Conservation (phyloP, 2,888 invertebrate genomes). For the Keiferia lycopersicella region DNA sequence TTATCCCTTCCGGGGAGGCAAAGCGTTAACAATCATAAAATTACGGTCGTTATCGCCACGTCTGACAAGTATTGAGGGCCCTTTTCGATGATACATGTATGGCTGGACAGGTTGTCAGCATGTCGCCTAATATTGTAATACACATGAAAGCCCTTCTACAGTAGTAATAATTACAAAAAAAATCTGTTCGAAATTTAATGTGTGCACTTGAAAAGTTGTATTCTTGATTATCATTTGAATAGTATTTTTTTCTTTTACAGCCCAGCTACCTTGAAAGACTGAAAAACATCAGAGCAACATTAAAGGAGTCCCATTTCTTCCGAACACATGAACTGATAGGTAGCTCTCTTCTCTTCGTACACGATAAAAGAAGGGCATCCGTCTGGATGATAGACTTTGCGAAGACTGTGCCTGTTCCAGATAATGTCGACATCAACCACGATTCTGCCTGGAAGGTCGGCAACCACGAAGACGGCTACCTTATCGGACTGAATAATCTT, state of each 20-base stretch:
- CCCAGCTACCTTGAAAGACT: constrained; percentile 92
- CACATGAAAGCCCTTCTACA: too few species aligned
- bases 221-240: not conserved
- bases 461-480: constrained; percentile 97
- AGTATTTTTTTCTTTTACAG: constrained; percentile 71
- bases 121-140: too few species aligned
- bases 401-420: constrained; percentile 93
- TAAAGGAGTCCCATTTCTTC: constrained; percentile 95
- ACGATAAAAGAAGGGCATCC: constrained; percentile 92
- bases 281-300: constrained; percentile 89
- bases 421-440: constrained; percentile 88
- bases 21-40: too few species aligned
- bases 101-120: too few species aligned
- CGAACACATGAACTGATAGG: constrained; percentile 96
- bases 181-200: too few species aligned
- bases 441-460: constrained; percentile 94
- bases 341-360: constrained; percentile 96
- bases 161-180: too few species aligned
- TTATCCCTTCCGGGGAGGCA: too few species aligned
- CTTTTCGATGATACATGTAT: too few species aligned
- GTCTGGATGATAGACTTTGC: constrained; percentile 99
- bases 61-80: too few species aligned
- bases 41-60: too few species aligned
- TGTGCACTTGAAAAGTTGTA: too few species aligned
- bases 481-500: constrained; percentile 94